Base-by-base conservation (phyloP, 1,140 invertebrate species). In the Eumaeus atala region DNA sequence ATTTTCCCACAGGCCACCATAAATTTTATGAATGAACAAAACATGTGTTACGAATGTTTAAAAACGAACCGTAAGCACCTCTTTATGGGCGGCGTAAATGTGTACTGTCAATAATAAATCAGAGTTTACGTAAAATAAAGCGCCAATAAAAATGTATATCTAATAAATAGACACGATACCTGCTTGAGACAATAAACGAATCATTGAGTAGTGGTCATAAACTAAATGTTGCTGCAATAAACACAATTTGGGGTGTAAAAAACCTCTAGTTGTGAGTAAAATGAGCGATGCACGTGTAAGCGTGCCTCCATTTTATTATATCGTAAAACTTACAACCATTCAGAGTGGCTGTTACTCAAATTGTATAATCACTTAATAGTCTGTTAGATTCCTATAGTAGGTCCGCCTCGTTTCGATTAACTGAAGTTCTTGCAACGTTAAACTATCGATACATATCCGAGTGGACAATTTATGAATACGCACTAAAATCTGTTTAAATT, bases 91-190 rank as follows among this genome's bases (percentile, higher is more conserved):
- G 82, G 84, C 84, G 81, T 87, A 82, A 83, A 84, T 84, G 73
- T 84, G 77, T 74, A 84, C 79, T 70, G 71, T 77, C 79, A 71
- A 78, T 77, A 82, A 86, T 87, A 87, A 87, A 87, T 87, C 84
- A 83, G 84, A 82, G 68, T 84, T 87, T 81, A 87, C 80, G 78
- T 84, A 79, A 84, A 87, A 84, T 87, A 83, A 87, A 84, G 75
- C 84, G 68, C 74, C 70, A 84, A 87, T 87, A 84, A 87, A 87
- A 87, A 84, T 84, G 81, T 87, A 87, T 87, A 87, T 84, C 81
- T 87, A 84, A 87, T 84, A 87, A 87, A 87, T 86, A 84, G 84
- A 84, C 77, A 84, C 74, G 74, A 84, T 84, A 87, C 84, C 84
- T 87, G 81, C 70, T 73, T 78, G 74, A 84, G 74, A 87, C 79